These are phyloP conservation scores for Turnix velox DNA, from an alignment of 2,113 vertebrate species.

Conservation along the genomic window DNA sequence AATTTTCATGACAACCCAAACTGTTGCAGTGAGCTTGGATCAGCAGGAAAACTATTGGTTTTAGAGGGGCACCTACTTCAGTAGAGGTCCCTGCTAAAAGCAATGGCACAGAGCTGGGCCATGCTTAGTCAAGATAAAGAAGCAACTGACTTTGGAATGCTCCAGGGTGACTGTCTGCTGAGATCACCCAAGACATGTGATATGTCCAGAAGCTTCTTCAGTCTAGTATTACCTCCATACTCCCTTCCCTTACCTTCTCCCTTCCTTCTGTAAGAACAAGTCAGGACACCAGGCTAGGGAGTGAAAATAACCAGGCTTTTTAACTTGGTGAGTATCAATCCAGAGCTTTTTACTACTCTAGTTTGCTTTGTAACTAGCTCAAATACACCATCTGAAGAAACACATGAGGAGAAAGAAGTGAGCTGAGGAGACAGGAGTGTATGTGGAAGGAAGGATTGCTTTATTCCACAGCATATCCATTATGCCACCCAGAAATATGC, in stretches of 20 bases:
- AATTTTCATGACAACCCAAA: not conserved
- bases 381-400: not conserved
- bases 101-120: not conserved
- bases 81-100: not conserved
- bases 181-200: not conserved
- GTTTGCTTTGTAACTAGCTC: not conserved
- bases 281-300: not conserved
- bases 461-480: not conserved
- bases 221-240: not conserved
- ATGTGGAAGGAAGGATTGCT: not conserved
- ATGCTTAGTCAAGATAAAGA: not conserved
- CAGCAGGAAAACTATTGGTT: not conserved
- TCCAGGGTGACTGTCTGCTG: not conserved
- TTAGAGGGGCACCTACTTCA: not conserved
- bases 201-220: not conserved
- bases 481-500: not conserved
- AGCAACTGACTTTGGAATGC: not conserved
- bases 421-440: not conserved
- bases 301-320: not conserved
- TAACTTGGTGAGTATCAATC: not conserved
- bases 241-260: not conserved
- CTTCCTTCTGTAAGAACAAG: not conserved
- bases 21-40: not conserved
- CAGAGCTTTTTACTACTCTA: not conserved
- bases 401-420: not conserved